Conservation (phyloP, 2,888 invertebrate species). For the Alloplasta piceator region DNA sequence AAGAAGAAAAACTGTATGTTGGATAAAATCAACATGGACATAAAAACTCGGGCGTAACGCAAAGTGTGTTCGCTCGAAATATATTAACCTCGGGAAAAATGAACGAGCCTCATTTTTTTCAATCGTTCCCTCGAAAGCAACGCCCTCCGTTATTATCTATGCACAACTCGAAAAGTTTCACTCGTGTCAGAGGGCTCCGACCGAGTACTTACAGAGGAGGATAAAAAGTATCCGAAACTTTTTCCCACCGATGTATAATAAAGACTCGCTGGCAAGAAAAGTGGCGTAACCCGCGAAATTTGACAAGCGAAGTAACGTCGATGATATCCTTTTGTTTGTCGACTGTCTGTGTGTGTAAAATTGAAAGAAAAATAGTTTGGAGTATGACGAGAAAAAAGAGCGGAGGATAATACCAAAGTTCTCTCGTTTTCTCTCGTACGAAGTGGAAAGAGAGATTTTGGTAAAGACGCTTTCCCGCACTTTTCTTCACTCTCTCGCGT, state of each 20-base stretch:
- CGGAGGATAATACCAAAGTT: not conserved
- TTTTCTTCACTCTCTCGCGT: conserved; percentile 16
- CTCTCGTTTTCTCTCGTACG: not conserved
- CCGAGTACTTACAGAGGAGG: not conserved
- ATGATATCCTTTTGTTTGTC: not conserved
- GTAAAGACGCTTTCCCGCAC: conserved; percentile 23
- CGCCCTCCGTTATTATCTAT: conserved; percentile 34
- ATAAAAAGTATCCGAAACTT: conserved; percentile 3
- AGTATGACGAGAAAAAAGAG: too few species aligned
- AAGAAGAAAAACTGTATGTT: too few species aligned
- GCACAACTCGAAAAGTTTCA: conserved; percentile 34
- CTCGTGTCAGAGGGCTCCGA: conserved; percentile 20
- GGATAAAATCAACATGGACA: not conserved
- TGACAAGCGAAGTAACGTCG: not conserved
- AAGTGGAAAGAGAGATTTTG: conserved; percentile 14
- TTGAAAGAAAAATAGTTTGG: too few species aligned
- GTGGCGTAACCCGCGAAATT: not conserved
- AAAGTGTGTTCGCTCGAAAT: conserved; percentile 16
- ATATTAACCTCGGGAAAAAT: conserved; percentile 43
- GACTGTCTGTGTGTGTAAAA: too few species aligned
- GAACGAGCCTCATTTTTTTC: conserved; percentile 48
- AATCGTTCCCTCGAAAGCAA: conserved; percentile 11
- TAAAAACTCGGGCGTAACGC: not conserved
- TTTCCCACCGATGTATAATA: conserved; percentile 11
- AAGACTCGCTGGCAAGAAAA: not conserved